Conservation (phyloP, 2,888 invertebrate species). For the Elmis aenea region DNA sequence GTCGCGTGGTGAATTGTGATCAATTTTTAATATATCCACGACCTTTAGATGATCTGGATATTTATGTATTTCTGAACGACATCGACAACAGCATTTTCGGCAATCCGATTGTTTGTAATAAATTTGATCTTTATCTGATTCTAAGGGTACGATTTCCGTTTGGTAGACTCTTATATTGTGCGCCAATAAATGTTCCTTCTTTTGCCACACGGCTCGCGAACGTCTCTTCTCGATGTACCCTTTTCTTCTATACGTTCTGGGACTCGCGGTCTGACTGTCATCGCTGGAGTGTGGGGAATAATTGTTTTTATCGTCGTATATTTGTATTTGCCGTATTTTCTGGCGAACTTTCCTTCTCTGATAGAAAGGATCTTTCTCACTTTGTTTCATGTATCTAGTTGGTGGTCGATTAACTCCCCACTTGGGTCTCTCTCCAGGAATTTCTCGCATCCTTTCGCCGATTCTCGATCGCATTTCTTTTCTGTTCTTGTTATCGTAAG, state of each 20-base stretch:
- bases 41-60: conserved; percentile 24
- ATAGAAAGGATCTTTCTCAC: conserved; percentile 84
- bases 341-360: conserved; percentile 64
- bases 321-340: conserved; percentile 53
- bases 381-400: conserved; percentile 81
- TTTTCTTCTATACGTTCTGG: conserved; percentile 46
- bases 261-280: conserved; percentile 57
- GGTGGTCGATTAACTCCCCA: conserved; percentile 75
- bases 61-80: conserved; percentile 31
- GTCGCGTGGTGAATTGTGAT: conserved; percentile 27
- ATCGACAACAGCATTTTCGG: conserved; percentile 36
- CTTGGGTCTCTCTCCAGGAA: conserved; percentile 62
- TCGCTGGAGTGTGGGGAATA: conserved; percentile 59
- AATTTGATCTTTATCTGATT: conserved; percentile 50
- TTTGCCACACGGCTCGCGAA: conserved; percentile 42
- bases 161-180: conserved; percentile 44
- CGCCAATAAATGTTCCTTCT: conserved; percentile 47
- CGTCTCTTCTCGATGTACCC: conserved; percentile 46
- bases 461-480: conserved; percentile 53
- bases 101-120: conserved; percentile 33
- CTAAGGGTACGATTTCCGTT: conserved; percentile 50
- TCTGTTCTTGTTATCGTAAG: conserved; percentile 48
- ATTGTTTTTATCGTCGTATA: conserved; percentile 51
- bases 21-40: conserved; percentile 31
- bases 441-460: conserved; percentile 53